Evolutionary conservation across 2,113 vertebrate genomes (phyloP).

Genomic region (Centropus unirufus): DNA sequence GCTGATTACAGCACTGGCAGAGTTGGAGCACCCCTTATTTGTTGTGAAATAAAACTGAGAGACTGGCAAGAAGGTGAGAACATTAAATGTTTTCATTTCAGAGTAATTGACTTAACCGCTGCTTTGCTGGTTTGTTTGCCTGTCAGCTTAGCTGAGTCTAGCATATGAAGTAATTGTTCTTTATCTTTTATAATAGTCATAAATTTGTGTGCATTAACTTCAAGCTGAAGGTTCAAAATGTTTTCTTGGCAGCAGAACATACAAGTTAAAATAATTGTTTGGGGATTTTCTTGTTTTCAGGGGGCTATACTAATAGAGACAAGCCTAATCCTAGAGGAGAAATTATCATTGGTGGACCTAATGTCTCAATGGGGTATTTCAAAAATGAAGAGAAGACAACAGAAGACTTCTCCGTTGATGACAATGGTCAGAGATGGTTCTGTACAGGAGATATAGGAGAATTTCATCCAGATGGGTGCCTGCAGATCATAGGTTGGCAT

Average conservation of each 20-base stretch:
- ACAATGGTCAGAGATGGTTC: constrained; percentile 93
- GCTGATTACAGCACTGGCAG: constrained; percentile 90
- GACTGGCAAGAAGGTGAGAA: constrained; percentile 94
- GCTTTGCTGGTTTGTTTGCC: background rate
- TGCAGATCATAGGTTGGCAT: constrained; percentile 92
- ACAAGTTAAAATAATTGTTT: background rate
- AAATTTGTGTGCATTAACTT: background rate
- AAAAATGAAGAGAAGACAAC: constrained; percentile 81
- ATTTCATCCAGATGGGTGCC: constrained; percentile 91
- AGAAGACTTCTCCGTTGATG: constrained; percentile 88
- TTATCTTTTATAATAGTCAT: background rate
- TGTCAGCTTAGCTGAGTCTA: background rate
- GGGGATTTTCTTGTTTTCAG: constrained; percentile 69
- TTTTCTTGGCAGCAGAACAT: background rate
- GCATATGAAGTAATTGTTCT: background rate
- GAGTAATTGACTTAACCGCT: background rate
- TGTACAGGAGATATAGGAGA: constrained; percentile 96
- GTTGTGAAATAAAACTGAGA: constrained; percentile 91
- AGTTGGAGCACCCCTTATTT: constrained; percentile 94
- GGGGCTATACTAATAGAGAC: constrained; percentile 91
- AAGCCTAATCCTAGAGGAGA: constrained; percentile 94
- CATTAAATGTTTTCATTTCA: background rate
- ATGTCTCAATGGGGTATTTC: constrained; percentile 95
- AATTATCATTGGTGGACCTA: constrained; percentile 92
- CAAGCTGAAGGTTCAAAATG: background rate